Evolutionary conservation across 2,888 invertebrate species (phyloP).

Genomic region (Tenthredo mesomela): DNA sequence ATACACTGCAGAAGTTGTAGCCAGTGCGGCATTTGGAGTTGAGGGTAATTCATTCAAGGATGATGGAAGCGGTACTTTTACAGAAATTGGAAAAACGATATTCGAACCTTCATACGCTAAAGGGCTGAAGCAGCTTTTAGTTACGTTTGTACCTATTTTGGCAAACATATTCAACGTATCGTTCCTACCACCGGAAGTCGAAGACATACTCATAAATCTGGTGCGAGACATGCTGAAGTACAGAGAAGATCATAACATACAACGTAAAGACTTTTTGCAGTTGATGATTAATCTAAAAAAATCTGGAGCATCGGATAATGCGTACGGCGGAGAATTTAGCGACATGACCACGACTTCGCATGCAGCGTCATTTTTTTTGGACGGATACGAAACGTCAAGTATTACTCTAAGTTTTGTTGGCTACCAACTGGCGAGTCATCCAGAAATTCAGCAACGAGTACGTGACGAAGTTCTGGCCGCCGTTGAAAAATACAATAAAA

Average conservation of each 20-base stretch:
- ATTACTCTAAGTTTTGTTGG: slow-evolving; percentile 77
- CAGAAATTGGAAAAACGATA: slow-evolving; percentile 52
- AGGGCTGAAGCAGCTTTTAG: slow-evolving; percentile 45
- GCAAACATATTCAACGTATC: slow-evolving; percentile 48
- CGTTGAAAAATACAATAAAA: slow-evolving; percentile 71
- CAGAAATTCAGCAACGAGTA: slow-evolving; percentile 77
- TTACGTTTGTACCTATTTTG: slow-evolving; percentile 59
- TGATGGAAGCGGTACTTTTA: slow-evolving; percentile 55
- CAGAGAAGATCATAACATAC: slow-evolving; percentile 59
- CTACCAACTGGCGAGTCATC: slow-evolving; percentile 77
- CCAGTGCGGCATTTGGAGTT: slow-evolving; percentile 65
- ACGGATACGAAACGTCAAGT: slow-evolving; percentile 80
- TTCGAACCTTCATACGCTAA: slow-evolving; percentile 62
- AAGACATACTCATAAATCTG: slow-evolving; percentile 64
- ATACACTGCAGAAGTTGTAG: slow-evolving; percentile 67
- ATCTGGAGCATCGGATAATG: slow-evolving; percentile 50
- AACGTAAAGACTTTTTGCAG: slow-evolving; percentile 77
- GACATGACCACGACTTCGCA: slow-evolving; percentile 74
- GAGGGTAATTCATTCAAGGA: slow-evolving; percentile 67
- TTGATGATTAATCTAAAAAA: slow-evolving; percentile 69
- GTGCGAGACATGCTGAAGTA: slow-evolving; percentile 62
- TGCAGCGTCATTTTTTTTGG: slow-evolving; percentile 79
- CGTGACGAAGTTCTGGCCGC: slow-evolving; percentile 76
- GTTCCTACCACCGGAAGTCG: slow-evolving; percentile 59
- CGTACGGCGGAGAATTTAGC: slow-evolving; percentile 65